Percentiles rank a stretch among this genome's conserved stretches.
phyloP scores from a whole-genome alignment of 2,888 invertebrate species.

The Pristionchus fissidentatus region DNA sequence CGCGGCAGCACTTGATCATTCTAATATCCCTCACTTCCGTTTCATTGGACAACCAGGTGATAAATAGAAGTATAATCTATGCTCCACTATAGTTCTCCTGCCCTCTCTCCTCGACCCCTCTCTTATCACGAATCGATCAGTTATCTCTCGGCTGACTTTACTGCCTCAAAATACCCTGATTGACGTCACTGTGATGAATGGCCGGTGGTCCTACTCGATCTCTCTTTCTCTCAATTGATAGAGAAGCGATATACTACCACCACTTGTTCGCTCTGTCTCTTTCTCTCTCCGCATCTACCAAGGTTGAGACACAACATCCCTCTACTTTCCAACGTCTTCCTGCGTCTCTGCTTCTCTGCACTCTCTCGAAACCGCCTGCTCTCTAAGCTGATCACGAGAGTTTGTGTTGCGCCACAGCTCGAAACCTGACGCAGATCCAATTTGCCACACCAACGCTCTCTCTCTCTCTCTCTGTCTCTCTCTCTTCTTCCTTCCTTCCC shows the following conservation, averaged over 20 bases:
- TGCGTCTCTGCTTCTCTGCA: neutral
- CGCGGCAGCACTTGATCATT: too few relatives aligned
- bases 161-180: neutral
- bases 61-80: too few relatives aligned
- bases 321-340: neutral
- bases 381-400: too few relatives aligned
- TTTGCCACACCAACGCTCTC: constrained; percentile 3
- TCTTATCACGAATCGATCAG: constrained; percentile 48
- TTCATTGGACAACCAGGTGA: too few relatives aligned
- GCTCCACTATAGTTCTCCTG: too few relatives aligned
- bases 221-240: constrained; percentile 23
- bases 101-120: neutral
- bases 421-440: neutral
- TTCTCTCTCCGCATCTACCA: too few relatives aligned
- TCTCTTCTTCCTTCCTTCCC: neutral
- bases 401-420: too few relatives aligned
- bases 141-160: constrained; percentile 50
- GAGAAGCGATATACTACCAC: too few relatives aligned
- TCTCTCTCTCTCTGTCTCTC: too few relatives aligned
- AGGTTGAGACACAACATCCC: neutral
- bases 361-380: constrained; percentile 6
- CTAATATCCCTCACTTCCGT: too few relatives aligned
- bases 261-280: neutral
- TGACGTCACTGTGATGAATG: constrained; percentile 25
- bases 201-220: neutral